These are phyloP conservation scores for Festucalex cinctus DNA, from an alignment of 2,113 vertebrate genomes.

Conservation along the genomic window DNA sequence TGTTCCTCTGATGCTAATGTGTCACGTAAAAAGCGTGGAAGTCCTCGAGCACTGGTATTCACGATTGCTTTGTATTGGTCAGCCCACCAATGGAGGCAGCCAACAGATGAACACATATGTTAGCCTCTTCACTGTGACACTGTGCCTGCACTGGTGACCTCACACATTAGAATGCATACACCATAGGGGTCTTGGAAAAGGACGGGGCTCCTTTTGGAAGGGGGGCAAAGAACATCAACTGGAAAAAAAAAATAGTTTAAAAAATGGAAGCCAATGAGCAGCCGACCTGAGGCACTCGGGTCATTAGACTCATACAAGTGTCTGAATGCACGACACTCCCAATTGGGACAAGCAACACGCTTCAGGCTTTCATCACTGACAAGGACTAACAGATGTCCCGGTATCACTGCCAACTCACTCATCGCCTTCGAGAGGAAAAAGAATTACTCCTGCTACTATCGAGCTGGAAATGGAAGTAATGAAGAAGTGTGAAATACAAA, in stretches of 20 bases:
- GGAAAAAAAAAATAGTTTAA: background rate
- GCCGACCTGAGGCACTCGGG: conserved; percentile 44
- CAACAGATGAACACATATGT: conserved; percentile 55
- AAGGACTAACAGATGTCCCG: conserved; percentile 72
- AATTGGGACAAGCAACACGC: conserved; percentile 59
- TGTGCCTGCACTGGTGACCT: conserved; percentile 48
- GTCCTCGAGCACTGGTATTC: conserved; percentile 34
- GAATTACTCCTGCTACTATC: conserved; percentile 39
- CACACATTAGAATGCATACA: conserved; percentile 56
- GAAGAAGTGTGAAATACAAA: conserved; percentile 40
- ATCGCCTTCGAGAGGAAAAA: conserved; percentile 36
- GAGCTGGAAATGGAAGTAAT: conserved; percentile 41
- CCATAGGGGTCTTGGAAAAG: conserved; percentile 44
- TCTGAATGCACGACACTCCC: conserved; percentile 58
- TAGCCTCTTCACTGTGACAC: conserved; percentile 40
- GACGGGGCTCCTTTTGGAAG: conserved; percentile 33
- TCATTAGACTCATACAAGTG: conserved; percentile 64
- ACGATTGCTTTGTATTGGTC: conserved; percentile 48
- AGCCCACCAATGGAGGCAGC: conserved; percentile 36
- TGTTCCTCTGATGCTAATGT: conserved; percentile 55
- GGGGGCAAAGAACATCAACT: conserved; percentile 54
- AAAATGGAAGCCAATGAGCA: conserved; percentile 41
- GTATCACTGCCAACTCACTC: conserved; percentile 64
- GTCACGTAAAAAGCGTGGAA: conserved; percentile 38
- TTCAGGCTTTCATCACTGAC: conserved; percentile 58